These are phyloP conservation scores for Catharus ustulatus DNA, from an alignment of 2,797 vertebrate species.

Conservation along the genomic window DNA sequence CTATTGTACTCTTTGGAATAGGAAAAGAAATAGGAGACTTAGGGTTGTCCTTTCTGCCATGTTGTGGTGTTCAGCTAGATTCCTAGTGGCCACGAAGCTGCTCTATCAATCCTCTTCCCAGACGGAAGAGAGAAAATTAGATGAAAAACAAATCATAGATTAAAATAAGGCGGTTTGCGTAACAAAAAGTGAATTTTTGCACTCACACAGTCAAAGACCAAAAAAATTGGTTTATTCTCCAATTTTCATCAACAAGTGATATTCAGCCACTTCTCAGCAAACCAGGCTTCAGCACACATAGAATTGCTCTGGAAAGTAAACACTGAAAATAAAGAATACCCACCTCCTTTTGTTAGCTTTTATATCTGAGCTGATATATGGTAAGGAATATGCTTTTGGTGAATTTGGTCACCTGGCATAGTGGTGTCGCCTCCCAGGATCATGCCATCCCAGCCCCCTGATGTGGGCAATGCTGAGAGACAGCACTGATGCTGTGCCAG, in stretches of 20 bases:
- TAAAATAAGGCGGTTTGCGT: neutral
- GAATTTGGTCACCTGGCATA: accelerated
- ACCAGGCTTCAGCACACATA: accelerated
- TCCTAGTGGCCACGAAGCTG: accelerated
- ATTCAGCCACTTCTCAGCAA: neutral
- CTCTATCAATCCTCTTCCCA: neutral
- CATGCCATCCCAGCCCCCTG: neutral
- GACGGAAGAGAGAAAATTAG: neutral
- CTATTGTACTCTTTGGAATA: neutral
- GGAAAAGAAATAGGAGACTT: neutral
- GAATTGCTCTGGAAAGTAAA: neutral
- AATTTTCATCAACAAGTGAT: neutral
- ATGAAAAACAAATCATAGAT: accelerated
- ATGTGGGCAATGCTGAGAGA: neutral
- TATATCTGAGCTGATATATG: neutral
- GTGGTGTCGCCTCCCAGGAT: neutral
- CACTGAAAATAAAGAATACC: neutral
- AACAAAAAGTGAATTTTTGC: neutral
- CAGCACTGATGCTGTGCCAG: neutral
- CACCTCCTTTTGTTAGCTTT: accelerated
- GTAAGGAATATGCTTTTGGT: too few species aligned
- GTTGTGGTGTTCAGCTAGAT: neutral
- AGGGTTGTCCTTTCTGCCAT: neutral
- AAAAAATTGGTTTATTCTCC: neutral
- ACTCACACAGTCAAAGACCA: accelerated